These are phyloP conservation scores for Callospermophilus lateralis DNA, from an alignment of 2,113 vertebrate species.

Conservation along the genomic window DNA sequence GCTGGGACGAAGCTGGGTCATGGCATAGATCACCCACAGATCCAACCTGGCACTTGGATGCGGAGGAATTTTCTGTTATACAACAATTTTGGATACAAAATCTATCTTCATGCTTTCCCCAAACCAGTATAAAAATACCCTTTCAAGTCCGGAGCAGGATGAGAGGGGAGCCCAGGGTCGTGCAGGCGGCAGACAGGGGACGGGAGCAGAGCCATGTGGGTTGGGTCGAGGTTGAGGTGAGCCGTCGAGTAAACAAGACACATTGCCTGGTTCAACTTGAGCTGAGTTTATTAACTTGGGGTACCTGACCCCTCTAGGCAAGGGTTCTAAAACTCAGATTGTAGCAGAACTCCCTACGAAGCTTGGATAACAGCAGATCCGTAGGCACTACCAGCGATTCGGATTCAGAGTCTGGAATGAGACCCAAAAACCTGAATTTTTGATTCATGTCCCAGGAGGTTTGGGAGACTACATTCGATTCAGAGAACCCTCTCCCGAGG, in stretches of 20 bases:
- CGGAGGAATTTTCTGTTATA: not conserved
- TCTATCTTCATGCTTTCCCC: conserved; percentile 25
- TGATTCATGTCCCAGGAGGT: not conserved
- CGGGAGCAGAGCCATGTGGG: not conserved
- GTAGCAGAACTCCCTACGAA: not conserved
- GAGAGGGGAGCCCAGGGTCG: not conserved
- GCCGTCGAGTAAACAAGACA: not conserved
- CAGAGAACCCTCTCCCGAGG: not conserved
- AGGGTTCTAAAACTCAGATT: not conserved
- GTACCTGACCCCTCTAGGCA: not conserved
- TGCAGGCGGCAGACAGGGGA: not conserved
- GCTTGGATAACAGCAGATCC: not conserved
- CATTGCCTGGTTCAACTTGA: not conserved
- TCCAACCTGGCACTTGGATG: not conserved
- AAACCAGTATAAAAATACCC: not conserved
- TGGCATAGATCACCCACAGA: not conserved
- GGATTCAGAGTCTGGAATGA: not conserved
- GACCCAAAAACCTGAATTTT: not conserved
- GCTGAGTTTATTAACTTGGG: not conserved
- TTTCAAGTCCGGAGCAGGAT: not conserved
- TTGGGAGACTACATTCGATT: not conserved
- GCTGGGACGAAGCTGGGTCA: not conserved
- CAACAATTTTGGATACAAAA: not conserved
- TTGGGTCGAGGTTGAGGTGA: not conserved
- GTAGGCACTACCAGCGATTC: too few species aligned